Base-by-base conservation (phyloP, 2,113 vertebrate species). In the Clinocottus analis region DNA sequence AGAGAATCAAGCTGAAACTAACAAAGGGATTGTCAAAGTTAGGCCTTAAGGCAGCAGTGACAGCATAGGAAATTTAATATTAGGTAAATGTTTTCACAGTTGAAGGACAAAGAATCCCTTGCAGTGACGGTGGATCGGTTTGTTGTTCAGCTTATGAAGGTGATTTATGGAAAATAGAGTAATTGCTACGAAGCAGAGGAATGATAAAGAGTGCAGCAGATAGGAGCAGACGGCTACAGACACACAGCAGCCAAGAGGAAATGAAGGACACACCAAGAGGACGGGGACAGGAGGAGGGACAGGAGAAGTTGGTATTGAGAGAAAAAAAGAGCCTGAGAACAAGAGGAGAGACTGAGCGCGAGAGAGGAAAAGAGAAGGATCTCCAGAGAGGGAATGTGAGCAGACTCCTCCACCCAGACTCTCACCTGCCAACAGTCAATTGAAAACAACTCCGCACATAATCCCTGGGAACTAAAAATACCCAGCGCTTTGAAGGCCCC, bases 401-500 rank as follows among this genome's bases (percentile, higher is more conserved):
- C 72, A 78, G 83, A 90, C 65, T 61, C 70, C 90, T 87, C 87
- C 82, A 21, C 89, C 88, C 81, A 83, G 72, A 13, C n/a, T 0
- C 74, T 92, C 89, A 94, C 91, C 92, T 94, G 94, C 93, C 92
- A 95, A 92, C 64, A 87, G 80, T 84, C 89, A 93, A 93, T 90
- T 94, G 92, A 93, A 93, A 94, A 93, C 92, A 92, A 93, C 90
- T 90, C 85, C n/a, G 64, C 82, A 86, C 88, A 91, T 93, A 93
- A 94, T 93, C 92, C 89, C 84, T 80, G 65, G 68, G 82, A 90
- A 91, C 93, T 94, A 94, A 94, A 95, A 94, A 94, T 94, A 94
- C 77, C 66, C 77, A 17, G 43, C 4, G 17, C 91, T 88, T 87
- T 90, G 80, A 88, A 89, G 88, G 72, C 70, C 82, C 35, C 35